These are phyloP conservation scores for Himalopsyche anomala DNA, from an alignment of 2,888 invertebrate genomes.

Conservation along the genomic window DNA sequence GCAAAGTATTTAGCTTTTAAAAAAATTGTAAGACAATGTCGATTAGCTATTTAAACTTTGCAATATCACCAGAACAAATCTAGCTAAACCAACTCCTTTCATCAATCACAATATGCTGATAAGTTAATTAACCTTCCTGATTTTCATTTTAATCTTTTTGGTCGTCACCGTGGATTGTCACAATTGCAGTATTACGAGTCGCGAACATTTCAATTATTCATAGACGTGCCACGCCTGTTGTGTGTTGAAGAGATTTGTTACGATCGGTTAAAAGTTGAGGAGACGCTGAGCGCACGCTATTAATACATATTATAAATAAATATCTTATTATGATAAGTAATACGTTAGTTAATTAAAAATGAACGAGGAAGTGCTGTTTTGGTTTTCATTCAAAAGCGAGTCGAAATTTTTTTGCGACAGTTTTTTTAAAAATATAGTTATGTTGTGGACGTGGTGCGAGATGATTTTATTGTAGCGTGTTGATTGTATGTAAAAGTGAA, in stretches of 20 bases:
- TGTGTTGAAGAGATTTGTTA: neutral
- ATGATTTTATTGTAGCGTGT: conserved; percentile 11
- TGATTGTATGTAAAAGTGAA: neutral
- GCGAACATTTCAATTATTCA: neutral
- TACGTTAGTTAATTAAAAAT: conserved; percentile 21
- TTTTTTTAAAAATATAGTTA: neutral
- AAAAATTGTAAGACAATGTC: too few species aligned
- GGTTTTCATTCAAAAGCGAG: neutral
- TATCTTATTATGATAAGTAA: conserved; percentile 1
- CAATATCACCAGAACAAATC: too few species aligned
- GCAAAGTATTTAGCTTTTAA: too few species aligned
- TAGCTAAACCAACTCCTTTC: too few species aligned
- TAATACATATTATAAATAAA: conserved; percentile 17
- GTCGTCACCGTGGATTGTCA: too few species aligned
- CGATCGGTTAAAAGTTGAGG: neutral
- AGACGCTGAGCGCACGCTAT: neutral
- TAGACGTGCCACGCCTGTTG: neutral
- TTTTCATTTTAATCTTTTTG: too few species aligned
- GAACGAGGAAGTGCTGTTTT: neutral
- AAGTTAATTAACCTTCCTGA: too few species aligned
- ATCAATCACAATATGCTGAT: too few species aligned
- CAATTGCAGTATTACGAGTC: too few species aligned
- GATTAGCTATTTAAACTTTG: too few species aligned
- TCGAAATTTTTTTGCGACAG: neutral
- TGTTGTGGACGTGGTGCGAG: neutral